Evolutionary conservation across 1,140 invertebrate genomes (phyloP).

Genomic region (Pseudachorutes palmiensis): DNA sequence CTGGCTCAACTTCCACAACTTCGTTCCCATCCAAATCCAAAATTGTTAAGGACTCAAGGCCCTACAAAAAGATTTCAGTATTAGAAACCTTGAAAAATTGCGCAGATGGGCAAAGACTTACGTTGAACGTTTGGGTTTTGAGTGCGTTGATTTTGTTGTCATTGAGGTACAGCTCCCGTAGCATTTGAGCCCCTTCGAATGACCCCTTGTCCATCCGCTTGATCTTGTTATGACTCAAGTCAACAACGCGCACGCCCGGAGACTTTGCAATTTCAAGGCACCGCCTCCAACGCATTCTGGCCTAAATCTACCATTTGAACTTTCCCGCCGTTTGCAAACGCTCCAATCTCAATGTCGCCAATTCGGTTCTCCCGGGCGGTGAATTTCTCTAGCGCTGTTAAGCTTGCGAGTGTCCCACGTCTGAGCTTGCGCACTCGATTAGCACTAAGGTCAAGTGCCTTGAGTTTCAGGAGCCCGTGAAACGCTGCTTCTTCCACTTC

Average conservation of each 20-base stretch:
- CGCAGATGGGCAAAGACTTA: constrained; percentile 15
- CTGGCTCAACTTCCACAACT: constrained; percentile 63
- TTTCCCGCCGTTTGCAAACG: constrained; percentile 55
- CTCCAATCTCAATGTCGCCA: constrained; percentile 44
- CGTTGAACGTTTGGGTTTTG: constrained; percentile 28
- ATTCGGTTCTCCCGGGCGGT: constrained; percentile 43
- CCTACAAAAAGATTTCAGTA: constrained; percentile 48
- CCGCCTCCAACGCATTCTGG: constrained; percentile 62
- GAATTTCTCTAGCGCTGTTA: constrained; percentile 41
- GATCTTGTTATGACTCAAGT: constrained; percentile 41
- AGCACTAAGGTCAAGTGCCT: constrained; percentile 34
- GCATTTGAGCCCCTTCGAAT: constrained; percentile 47
- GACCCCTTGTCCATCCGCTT: constrained; percentile 55
- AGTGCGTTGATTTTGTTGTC: constrained; percentile 38
- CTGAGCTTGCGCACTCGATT: constrained; percentile 38
- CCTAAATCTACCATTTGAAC: constrained; percentile 66
- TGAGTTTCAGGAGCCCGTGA: constrained; percentile 33
- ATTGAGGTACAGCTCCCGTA: constrained; percentile 38
- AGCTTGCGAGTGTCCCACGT: constrained; percentile 35
- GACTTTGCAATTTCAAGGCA: constrained; percentile 52
- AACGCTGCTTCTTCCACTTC: constrained; percentile 38
- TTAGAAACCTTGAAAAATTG: constrained; percentile 8
- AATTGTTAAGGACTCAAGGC: constrained; percentile 59
- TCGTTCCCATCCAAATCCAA: constrained; percentile 75
- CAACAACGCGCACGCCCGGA: constrained; percentile 40